phyloP scores from a whole-genome alignment of 2,888 invertebrate species.

The Lasioglossum oenotherae region DNA sequence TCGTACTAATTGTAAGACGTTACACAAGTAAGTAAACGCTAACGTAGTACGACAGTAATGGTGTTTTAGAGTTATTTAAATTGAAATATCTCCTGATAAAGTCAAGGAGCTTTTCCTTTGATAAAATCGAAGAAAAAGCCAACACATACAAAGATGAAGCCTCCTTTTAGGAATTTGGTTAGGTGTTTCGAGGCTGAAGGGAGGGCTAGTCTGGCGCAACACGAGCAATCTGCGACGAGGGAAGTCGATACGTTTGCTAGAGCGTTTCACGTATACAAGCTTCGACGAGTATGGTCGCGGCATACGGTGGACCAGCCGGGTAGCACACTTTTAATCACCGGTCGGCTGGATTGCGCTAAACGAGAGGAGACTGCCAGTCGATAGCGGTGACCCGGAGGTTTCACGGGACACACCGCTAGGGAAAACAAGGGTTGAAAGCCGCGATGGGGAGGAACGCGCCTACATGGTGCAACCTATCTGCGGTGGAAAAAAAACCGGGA shows the following conservation, averaged over 20 bases:
- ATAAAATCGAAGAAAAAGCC: no score
- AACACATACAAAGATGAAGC: not conserved
- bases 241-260: not conserved
- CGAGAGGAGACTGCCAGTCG: constrained; percentile 58
- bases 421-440: constrained; percentile 77
- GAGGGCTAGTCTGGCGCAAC: not conserved
- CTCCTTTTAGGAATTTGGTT: not conserved
- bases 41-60: no score
- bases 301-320: constrained; percentile 61
- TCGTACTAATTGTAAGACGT: no score
- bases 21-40: no score
- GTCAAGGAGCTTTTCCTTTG: no score
- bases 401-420: constrained; percentile 56
- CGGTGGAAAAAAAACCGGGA: constrained; percentile 41
- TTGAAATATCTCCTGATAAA: no score
- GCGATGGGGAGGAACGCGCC: constrained; percentile 54
- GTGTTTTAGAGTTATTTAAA: no score
- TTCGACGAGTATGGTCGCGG: constrained; percentile 65
- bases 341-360: constrained; percentile 75
- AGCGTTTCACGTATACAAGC: not conserved
- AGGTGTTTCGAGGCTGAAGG: not conserved
- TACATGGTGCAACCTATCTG: constrained; percentile 61
- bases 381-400: constrained; percentile 43
- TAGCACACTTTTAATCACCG: constrained; percentile 77
- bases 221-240: constrained; percentile 9